Base-by-base conservation (phyloP, 2,888 invertebrate species). In the Galeopsomyia nigrocyanea region DNA sequence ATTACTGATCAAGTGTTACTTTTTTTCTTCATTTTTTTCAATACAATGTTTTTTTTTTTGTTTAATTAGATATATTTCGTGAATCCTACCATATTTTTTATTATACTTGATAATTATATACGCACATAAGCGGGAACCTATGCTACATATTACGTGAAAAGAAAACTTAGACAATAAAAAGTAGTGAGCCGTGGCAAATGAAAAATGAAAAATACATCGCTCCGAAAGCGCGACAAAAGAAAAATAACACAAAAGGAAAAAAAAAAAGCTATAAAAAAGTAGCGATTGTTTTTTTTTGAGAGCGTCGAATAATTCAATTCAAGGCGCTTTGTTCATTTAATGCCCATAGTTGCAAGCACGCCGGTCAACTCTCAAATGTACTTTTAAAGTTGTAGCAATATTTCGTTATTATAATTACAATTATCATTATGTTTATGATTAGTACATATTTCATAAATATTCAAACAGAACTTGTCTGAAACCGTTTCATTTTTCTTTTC, bases 41-140 rank as follows among this genome's bases (percentile, higher is more conserved):
- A 60, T 73, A 68, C 17, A 58, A 31, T 7, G 31, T 63, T 55
- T 60, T 61, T 39, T 39, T 67, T 74, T 62, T 39, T 39, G 62
- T 74, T 74, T 74, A 58, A 50, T 75, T 76, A 74, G 55, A 73
- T 78, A 78, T 77, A 80, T 74, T 77, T 75, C 68, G 77, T 74
- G 74, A 76, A 76, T 73, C 72, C 78, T 81, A 80, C 79, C 68
- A 75, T 80, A 78, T 73, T 77, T 78, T 2, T 39, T 76, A 78
- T 77, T 79, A 80, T 78, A 78, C 71, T 71, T 79, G 69, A 71
- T 77, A 78, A 78, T 78, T 78, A 68, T 39, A 68, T 73, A 78
- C 63, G 71, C 76, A 79, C 78, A 77, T 68, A 81, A 81, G 80
- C 79, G 66, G 79, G 13, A 71, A 78, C 74, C 76, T 80, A 80